Base-by-base conservation (phyloP, 1,140 invertebrate genomes). In the Zaprionus ghesquierei region DNA sequence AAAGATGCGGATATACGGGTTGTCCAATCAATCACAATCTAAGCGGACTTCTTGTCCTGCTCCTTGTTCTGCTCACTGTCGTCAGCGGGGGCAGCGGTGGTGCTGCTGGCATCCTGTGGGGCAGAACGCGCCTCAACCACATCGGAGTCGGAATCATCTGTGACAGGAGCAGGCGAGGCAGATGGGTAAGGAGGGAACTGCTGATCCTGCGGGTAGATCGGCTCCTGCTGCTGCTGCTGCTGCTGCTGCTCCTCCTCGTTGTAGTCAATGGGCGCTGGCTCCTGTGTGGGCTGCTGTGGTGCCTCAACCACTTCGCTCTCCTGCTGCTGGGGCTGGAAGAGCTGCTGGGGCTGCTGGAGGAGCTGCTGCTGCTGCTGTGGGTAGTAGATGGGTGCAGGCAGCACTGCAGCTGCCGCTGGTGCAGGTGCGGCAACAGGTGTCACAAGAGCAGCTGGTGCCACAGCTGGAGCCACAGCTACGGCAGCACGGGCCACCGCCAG, bases 91-190 rank as follows among this genome's bases (percentile, higher is more conserved):
- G 81, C 79, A 3, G 73, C 61, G 2, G 86, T 85, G 60, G 87
- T 89, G 68, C 50, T 73, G 64, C 38, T 71, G 13, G 69, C 18
- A 5, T 78, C 89, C 5, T 64, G 53, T 1, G 51, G 56, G 3
- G 51, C 85, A 23, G 90, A 73, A 9, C 90, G 86, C 2, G 81
- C 86, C 65, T 91, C 90, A 13, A 91, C 86, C 53, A 91, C 90
- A 54, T 91, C 90, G 58, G 89, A 90, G 38, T 91, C 89, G 46
- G 87, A 89, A 41, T 77, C 89, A 13, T 82, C 85, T 4, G 63
- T 46, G 29, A 20, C 50, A 3, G 74, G 68, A 6, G 71, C 56
- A 9, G 69, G 69, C 0, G 84, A 60, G 44, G 59, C 72, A 33
- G 78, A 2, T 44, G 80, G 61, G 38, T 73, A 91, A 22, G 90